A percentile compares a stretch with the other conserved stretches of the same genome.
phyloP scores from a whole-genome alignment of 1,140 invertebrate genomes.

The Solenopsis fugax region DNA sequence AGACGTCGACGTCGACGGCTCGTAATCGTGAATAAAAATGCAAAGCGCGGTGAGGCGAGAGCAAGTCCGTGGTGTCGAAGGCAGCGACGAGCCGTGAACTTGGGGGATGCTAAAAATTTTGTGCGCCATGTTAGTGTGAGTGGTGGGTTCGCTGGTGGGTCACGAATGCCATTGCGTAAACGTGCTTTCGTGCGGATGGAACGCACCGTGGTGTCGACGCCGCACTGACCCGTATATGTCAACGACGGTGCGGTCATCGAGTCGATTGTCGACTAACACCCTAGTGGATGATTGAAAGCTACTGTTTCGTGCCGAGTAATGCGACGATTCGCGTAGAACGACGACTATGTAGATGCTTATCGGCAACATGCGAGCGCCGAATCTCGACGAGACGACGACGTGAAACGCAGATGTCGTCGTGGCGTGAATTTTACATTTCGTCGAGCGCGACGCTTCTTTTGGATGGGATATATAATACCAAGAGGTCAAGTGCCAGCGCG shows the following conservation, averaged over 20 bases:
- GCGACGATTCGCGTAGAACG: not conserved
- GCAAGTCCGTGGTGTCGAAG: not conserved
- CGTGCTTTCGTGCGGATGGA: slow-evolving; percentile 3
- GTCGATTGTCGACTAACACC: not conserved
- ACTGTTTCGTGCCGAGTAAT: not conserved
- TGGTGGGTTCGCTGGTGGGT: not conserved
- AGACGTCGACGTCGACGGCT: not conserved
- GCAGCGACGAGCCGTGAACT: slow-evolving; percentile 33
- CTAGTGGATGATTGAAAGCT: slow-evolving; percentile 8
- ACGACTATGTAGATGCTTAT: not conserved
- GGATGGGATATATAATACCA: too few species aligned
- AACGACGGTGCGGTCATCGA: slow-evolving; percentile 1
- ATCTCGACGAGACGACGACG: slow-evolving; percentile 10
- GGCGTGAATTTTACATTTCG: not conserved
- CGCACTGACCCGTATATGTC: not conserved
- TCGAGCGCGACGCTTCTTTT: not conserved
- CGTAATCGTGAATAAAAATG: not conserved
- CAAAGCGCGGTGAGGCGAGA: not conserved
- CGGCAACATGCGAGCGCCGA: not conserved
- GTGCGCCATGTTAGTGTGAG: slow-evolving; percentile 55
- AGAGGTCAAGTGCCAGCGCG: not conserved
- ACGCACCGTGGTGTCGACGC: not conserved
- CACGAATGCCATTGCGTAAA: slow-evolving; percentile 20
- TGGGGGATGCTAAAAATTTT: slow-evolving; percentile 28
- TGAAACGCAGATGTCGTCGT: not conserved